Percentiles rank a stretch among this genome's conserved stretches.
These are phyloP conservation scores for Corythornis vintsioides DNA, from an alignment of 2,113 vertebrate species.

Conservation along the genomic window DNA sequence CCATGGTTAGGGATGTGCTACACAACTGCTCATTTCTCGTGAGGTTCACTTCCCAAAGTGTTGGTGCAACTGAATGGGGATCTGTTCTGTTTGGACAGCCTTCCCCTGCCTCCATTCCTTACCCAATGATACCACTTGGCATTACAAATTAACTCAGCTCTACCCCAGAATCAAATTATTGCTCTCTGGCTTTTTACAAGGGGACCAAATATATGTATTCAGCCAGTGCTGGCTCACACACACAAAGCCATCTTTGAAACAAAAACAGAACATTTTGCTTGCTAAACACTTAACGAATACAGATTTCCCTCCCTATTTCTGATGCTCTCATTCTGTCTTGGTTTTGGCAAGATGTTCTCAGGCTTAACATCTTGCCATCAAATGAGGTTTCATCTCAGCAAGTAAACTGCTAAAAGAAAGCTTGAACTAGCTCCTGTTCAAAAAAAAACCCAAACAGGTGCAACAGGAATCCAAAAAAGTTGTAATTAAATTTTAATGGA, in stretches of 20 bases:
- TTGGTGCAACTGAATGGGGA: not conserved
- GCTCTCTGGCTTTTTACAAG: not conserved
- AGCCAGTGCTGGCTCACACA: not conserved
- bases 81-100: not conserved
- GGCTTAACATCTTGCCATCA: not conserved
- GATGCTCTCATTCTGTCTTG: conserved; percentile 65
- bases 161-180: not conserved
- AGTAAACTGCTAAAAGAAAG: not conserved
- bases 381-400: not conserved
- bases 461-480: not conserved
- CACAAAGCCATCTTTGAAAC: not conserved
- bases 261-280: not conserved
- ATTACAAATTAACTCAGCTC: not conserved
- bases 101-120: not conserved
- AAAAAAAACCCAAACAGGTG: not conserved
- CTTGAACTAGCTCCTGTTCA: not conserved
- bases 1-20: not conserved
- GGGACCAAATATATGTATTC: not conserved
- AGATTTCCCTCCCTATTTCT: conserved; percentile 6
- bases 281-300: conserved; percentile 18
- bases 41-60: not conserved
- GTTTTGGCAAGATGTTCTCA: conserved; percentile 29
- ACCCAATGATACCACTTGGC: not conserved
- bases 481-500: not conserved
- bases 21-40: not conserved